Evolutionary conservation across 2,797 vertebrate species (phyloP), one percentile per base, ranked within the genome.

Genomic region (Euphonia xanthogaster): DNA sequence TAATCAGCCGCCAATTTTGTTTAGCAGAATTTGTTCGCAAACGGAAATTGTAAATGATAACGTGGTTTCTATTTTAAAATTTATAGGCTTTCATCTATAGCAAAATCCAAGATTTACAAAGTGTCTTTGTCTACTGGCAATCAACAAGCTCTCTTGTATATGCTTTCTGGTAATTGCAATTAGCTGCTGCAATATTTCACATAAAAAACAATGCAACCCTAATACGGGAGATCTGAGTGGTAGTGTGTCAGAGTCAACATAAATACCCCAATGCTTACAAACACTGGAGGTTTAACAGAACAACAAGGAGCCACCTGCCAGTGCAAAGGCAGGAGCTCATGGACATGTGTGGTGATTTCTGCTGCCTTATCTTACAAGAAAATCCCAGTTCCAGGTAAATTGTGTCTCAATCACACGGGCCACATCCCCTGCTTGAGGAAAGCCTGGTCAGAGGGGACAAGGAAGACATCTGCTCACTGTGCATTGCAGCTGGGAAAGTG

Each of bases 1-100:
- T 95, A 97, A 97, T 97, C 91, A 97, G 63, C 31, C 66, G 63
- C 93, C 92, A 96, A 96, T 97, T 78, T 96, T 97, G 61, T 88
- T 86, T 88, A 94, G 86, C n/a, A 72, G 93, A 88, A 94, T 93
- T 93, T 96, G 90, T 95, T 90, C 97, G 33, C 92, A 94, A 97
- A 96, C 25, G 63, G 72, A 94, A 96, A 94, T 67, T 89, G 66
- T 96, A 96, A 97, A 94, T 1, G 88, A 93, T 94, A 97, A 96
- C 37, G 14, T 75, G 87, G 71, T 68, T 87, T 94, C 65, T 88
- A 93, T 94, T 94, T 94, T 94, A 95, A 93, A 85, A 91, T 95
- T 85, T 87, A 94, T 96, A 91, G 86, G 80, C 54, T 78, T 95
- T 96, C 77, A 86, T 94, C 50, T 95, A 53, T 89, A 89, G 60